phyloP scores from a whole-genome alignment of 2,113 vertebrate species.

The Hydropotes inermis region DNA sequence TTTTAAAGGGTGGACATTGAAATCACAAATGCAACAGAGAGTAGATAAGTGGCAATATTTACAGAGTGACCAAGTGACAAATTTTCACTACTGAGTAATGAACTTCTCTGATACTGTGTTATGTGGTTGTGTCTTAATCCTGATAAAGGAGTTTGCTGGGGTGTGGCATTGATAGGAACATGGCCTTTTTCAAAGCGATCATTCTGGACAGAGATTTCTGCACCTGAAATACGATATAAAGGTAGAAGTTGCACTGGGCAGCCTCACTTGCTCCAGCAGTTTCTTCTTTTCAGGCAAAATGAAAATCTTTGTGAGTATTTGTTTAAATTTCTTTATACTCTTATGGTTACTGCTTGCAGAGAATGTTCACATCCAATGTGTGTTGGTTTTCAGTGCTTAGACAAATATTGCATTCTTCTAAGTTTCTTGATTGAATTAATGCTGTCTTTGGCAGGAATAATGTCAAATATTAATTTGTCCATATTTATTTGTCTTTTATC shows the following conservation, averaged over 20 bases:
- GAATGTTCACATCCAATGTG: background rate
- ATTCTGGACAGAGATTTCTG: slow-evolving; percentile 67
- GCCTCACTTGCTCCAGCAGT: slow-evolving; percentile 52
- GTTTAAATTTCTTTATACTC: background rate
- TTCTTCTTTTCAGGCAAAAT: slow-evolving; percentile 73
- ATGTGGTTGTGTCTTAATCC: slow-evolving; percentile 62
- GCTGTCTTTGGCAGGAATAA: background rate
- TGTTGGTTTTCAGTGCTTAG: background rate
- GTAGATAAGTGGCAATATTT: slow-evolving; percentile 70
- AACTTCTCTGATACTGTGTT: slow-evolving; percentile 54
- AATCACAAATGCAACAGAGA: background rate
- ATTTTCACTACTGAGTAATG: slow-evolving; percentile 66
- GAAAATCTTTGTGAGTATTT: slow-evolving; percentile 81
- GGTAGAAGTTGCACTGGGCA: slow-evolving; percentile 16
- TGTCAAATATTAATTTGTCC: background rate
- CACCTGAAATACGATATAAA: slow-evolving; percentile 79
- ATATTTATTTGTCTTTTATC: background rate
- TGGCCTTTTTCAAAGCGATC: slow-evolving; percentile 35
- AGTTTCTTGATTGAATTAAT: background rate
- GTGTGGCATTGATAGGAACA: slow-evolving; percentile 71
- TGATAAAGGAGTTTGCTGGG: slow-evolving; percentile 76
- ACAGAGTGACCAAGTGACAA: slow-evolving; percentile 67
- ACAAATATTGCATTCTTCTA: background rate
- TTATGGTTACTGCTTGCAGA: background rate
- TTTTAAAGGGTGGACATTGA: slow-evolving; percentile 58